phyloP scores from a whole-genome alignment of 2,797 vertebrate genomes.

The Anguilla pacifica region DNA sequence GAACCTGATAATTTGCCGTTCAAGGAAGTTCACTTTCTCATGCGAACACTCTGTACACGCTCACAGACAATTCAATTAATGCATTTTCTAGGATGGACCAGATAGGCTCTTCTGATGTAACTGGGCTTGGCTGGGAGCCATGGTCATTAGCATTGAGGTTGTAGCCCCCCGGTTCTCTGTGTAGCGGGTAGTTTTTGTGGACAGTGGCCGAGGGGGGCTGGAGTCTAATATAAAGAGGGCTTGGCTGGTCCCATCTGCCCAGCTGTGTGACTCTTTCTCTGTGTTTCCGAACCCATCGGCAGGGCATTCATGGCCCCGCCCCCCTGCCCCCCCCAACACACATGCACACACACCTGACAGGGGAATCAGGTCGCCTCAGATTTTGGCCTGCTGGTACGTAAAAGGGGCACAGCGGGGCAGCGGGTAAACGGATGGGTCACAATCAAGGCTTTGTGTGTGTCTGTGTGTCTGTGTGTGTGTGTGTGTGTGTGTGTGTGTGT shows the following conservation, averaged over 20 bases:
- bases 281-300: background rate
- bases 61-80: background rate
- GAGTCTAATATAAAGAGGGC: background rate
- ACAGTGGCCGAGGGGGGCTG: background rate
- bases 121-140: background rate
- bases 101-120: background rate
- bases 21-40: background rate
- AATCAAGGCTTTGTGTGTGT: background rate
- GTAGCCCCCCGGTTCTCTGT: background rate
- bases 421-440: background rate
- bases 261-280: conserved; percentile 71
- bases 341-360: too few relatives aligned
- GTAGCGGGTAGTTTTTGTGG: background rate
- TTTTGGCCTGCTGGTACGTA: background rate
- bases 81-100: background rate
- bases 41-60: background rate
- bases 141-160: background rate
- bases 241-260: conserved; percentile 63
- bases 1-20: background rate
- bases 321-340: background rate
- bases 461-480: too few relatives aligned
- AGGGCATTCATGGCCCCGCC: background rate
- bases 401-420: background rate
- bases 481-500: too few relatives aligned
- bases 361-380: background rate